Percentiles rank a stretch among this genome's conserved stretches.
Conservation (phyloP, 1,140 invertebrate genomes). For the Rhopalosiphum padi region DNA sequence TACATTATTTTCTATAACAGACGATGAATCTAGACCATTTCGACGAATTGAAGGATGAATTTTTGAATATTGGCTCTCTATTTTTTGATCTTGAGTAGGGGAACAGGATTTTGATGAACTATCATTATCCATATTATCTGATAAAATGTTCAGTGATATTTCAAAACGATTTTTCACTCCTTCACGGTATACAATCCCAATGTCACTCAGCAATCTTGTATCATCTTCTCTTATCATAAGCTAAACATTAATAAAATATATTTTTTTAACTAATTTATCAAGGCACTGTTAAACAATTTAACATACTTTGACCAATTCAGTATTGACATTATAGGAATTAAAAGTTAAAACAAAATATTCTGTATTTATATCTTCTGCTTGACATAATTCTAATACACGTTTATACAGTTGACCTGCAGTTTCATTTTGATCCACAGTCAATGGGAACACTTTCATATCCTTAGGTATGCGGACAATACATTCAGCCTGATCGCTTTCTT, state of each 20-base stretch:
- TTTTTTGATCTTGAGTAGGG: conserved; percentile 38
- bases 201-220: conserved; percentile 37
- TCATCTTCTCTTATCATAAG: conserved; percentile 42
- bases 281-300: background rate
- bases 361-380: background rate
- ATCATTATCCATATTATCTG: conserved; percentile 23
- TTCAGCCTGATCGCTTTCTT: conserved; percentile 27
- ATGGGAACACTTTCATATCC: background rate
- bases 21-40: conserved; percentile 35
- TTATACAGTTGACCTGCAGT: conserved; percentile 27
- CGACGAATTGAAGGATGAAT: conserved; percentile 45
- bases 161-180: conserved; percentile 44
- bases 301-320: conserved; percentile 42
- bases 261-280: background rate
- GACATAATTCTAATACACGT: conserved; percentile 43
- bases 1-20: conserved; percentile 42
- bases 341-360: conserved; percentile 36
- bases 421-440: conserved; percentile 23
- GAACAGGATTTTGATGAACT: conserved; percentile 40
- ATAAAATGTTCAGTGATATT: background rate
- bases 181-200: conserved; percentile 31
- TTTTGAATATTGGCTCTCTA: conserved; percentile 51
- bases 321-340: conserved; percentile 16
- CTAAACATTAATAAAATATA: background rate
- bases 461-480: conserved; percentile 37